phyloP scores from a whole-genome alignment of 1,140 invertebrate species.

The Plutomurus gul region DNA sequence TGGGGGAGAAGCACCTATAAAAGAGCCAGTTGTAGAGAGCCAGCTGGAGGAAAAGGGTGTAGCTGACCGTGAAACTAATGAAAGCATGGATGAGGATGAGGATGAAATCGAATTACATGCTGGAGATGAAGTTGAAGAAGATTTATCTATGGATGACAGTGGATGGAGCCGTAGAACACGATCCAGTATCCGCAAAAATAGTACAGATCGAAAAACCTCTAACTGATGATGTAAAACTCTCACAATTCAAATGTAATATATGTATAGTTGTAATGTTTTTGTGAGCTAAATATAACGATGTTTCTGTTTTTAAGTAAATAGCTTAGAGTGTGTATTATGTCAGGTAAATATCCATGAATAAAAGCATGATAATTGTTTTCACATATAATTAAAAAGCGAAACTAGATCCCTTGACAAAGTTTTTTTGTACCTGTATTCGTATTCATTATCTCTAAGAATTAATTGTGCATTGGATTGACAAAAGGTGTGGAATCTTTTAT shows the following conservation, averaged over 20 bases:
- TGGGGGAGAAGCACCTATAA: neutral
- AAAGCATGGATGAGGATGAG: constrained; percentile 45
- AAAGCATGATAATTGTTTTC: no score
- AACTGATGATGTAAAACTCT: neutral
- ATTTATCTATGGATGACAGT: constrained; percentile 36
- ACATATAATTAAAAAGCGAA: no score
- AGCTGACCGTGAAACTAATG: neutral
- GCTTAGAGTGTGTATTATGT: no score
- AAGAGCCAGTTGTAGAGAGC: neutral
- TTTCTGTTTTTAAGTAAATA: neutral
- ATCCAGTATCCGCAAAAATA: constrained; percentile 26
- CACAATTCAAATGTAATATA: neutral
- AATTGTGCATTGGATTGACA: no score
- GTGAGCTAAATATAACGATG: neutral
- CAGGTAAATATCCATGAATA: no score
- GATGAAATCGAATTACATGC: constrained; percentile 53
- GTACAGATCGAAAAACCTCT: neutral
- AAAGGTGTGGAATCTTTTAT: no score
- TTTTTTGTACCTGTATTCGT: no score
- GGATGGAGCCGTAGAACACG: constrained; percentile 45
- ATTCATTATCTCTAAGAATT: no score
- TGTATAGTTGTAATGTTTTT: neutral
- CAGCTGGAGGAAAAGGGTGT: neutral
- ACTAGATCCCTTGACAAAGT: no score
- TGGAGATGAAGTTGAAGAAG: constrained; percentile 41